These are phyloP conservation scores for Mormyrops boulengeri DNA, from an alignment of 2,797 vertebrate species.

Conservation along the genomic window DNA sequence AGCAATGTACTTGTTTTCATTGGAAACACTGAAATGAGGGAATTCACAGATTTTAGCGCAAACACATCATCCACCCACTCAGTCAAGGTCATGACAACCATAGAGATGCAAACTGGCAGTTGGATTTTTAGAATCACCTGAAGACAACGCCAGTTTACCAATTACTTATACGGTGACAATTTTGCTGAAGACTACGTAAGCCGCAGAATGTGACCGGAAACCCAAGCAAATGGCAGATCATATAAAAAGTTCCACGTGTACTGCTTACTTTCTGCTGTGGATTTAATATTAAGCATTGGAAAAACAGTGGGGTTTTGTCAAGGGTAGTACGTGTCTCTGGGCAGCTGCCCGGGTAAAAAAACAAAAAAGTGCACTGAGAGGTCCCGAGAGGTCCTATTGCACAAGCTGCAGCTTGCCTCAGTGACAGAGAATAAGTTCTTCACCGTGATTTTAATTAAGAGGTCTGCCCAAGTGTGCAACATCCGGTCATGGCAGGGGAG, in stretches of 20 bases:
- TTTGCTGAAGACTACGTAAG: neutral
- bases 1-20: neutral
- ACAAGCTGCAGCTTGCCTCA: neutral
- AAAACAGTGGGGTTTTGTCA: neutral
- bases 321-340: neutral
- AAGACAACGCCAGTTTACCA: neutral
- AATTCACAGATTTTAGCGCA: neutral
- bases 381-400: neutral
- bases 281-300: neutral
- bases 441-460: neutral
- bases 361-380: too few species aligned
- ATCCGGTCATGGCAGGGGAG: neutral
- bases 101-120: neutral
- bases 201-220: neutral
- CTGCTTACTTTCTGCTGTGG: neutral
- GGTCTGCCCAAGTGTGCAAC: neutral
- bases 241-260: neutral
- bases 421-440: neutral
- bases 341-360: neutral
- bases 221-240: neutral
- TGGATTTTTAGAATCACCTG: neutral
- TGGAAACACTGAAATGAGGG: neutral
- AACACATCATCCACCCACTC: neutral
- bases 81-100: neutral
- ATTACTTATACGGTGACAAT: neutral